Evolutionary conservation across 2,113 vertebrate species (phyloP), one percentile per base, ranked within the genome.

Genomic region (Macaca nemestrina): DNA sequence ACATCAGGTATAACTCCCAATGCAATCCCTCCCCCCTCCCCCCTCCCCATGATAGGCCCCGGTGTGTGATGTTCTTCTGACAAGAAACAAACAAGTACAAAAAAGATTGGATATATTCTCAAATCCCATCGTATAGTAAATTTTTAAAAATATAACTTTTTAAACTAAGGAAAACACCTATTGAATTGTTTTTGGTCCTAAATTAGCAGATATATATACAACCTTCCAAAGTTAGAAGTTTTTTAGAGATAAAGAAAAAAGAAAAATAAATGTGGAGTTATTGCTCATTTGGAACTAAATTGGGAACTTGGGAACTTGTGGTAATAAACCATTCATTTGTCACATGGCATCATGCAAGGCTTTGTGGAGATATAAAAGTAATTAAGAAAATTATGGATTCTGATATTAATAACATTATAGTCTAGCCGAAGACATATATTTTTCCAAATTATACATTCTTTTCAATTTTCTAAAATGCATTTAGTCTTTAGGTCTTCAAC

Each of bases 241-340:
- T 6, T 4, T 78, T n/a, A 67, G 61, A 35, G 85, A 76, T 22
- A 94, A 79, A 68, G 10, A 67, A 76, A 27, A 94, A 79, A 68
- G 10, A 67, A 86, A 6, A 97, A 50, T 17, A 88, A 80, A 84
- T 45, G 81, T 0, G 5, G 35, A 45, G 20, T 82, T 72, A 32
- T 88, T 82, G 79, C 40, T 88, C 88, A 93, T 52, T 91, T 76
- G 61, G 30, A 88, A 67, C 14, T 64, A 91, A 92, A 14, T 87
- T n/a, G 76, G 38, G 18, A 90, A 72, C 18, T 59, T 72, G 30
- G n/a, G 50, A 57, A 61, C 83, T 90, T 83, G 45, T 52, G 52
- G 25, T 30, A 78, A 48, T 64, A 86, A 78, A 61, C 17, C 1
- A 83, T 57, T 68, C 8, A 90, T 55, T 75, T 55, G 50, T 87